Base-by-base conservation (phyloP, 2,113 vertebrate species). In the Scomber japonicus region DNA sequence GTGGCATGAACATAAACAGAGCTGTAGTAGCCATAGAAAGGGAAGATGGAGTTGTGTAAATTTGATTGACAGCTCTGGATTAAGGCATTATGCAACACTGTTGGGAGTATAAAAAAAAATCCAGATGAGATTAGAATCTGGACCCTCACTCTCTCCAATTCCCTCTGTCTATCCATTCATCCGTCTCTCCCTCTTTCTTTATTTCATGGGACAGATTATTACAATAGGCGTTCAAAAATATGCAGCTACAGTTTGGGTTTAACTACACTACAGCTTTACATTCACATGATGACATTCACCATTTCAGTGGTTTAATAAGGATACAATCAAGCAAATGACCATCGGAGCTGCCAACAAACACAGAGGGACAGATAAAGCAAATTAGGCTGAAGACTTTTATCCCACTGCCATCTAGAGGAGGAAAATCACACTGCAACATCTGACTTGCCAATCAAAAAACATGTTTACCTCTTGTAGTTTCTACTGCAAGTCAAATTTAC, bases 101-200 rank as follows among this genome's bases (percentile, higher is more conserved):
- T 61, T 80, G 89, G 79, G 90, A 90, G 89, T 68, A 78, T 81
- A 81, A 86, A 80, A 84, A 84, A 84, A 92, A 90, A 92, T 91
- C 90, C 93, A 89, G 87, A 91, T 91, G 86, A 90, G 93, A 92
- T 94, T 94, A 93, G 77, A 73, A 88, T 91, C 83, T 90, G 80
- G 75, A 85, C 79, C 82, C 66, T 85, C 54, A 0, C 81, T 83
- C 83, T 75, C 49, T 83, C 66, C 80, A 82, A 51, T 74, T 45
- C 56, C 73, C 65, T 79, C 86, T 15, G 24, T 87, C 68, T 12
- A 54, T 83, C 61, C 71, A 88, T 85, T 80, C 81, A 82, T 80
- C 85, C n/a, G 51, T 27, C 31, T 24, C 16, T 74, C 45, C 13
- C 50, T 54, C 50, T 31, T 56, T 55, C 65, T 81, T 55, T n/a